phyloP scores from a whole-genome alignment of 2,888 invertebrate genomes.

The Mantis religiosa region DNA sequence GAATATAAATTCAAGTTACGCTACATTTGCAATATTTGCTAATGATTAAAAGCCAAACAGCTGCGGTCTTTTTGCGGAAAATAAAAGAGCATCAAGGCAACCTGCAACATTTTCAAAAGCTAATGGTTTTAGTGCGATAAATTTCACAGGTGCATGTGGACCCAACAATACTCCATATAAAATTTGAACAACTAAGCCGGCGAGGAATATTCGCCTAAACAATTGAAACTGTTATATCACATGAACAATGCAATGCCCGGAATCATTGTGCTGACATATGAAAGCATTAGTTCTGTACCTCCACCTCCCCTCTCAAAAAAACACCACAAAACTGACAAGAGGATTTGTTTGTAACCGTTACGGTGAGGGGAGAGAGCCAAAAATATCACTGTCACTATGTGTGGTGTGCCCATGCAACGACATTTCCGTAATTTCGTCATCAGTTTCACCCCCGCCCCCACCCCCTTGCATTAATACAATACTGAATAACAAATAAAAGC shows the following conservation, averaged over 20 bases:
- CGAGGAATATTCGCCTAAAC: not conserved
- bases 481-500: constrained; percentile 5
- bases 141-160: not conserved
- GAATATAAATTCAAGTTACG: no score
- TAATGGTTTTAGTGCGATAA: not conserved
- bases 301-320: not conserved
- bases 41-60: not conserved
- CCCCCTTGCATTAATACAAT: not conserved
- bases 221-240: not conserved
- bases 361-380: not conserved
- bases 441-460: not conserved
- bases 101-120: not conserved
- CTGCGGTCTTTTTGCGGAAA: not conserved
- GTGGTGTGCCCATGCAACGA: not conserved
- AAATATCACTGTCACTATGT: not conserved
- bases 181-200: no score
- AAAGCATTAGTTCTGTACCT: not conserved
- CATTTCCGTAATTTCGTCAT: constrained; percentile 22
- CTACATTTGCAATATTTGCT: not conserved
- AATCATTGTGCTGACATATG: not conserved
- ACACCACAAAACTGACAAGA: not conserved
- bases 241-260: not conserved
- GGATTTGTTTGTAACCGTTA: not conserved
- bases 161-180: not conserved
- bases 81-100: not conserved